Conservation (phyloP, 2,113 vertebrate species). For the Alectura lathami region DNA sequence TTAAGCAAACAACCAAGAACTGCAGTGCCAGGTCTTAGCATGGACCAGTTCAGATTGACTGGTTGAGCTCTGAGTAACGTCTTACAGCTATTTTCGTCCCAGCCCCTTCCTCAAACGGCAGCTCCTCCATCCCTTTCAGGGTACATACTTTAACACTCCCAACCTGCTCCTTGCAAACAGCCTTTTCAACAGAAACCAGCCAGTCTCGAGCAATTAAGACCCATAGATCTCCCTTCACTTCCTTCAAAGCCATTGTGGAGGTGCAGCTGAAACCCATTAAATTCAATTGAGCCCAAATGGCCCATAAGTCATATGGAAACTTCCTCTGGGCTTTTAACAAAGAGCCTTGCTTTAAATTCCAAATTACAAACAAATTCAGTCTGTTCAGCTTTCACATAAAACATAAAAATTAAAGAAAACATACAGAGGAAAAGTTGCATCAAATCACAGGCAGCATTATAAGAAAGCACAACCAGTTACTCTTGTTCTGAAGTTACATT, state of each 20-base stretch:
- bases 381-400: constrained; percentile 55
- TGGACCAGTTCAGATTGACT: not conserved
- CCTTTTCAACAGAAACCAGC: constrained; percentile 63
- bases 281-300: constrained; percentile 76
- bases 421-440: constrained; percentile 31
- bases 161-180: constrained; percentile 48
- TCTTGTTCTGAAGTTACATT: constrained; percentile 13
- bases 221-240: constrained; percentile 63
- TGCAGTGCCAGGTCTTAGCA: not conserved
- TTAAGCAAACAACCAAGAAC: constrained; percentile 36
- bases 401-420: constrained; percentile 59
- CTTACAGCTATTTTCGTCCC: not conserved
- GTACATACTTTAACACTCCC: constrained; percentile 43
- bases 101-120: not conserved
- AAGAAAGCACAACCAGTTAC: constrained; percentile 4
- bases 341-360: constrained; percentile 65
- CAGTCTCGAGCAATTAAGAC: constrained; percentile 67
- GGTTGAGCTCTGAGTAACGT: not conserved
- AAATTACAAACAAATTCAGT: constrained; percentile 68
- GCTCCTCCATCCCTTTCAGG: constrained; percentile 2
- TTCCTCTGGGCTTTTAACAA: constrained; percentile 72
- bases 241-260: constrained; percentile 71
- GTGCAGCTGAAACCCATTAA: constrained; percentile 76
- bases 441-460: constrained; percentile 19
- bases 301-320: constrained; percentile 73